Conservation (phyloP, 2,888 invertebrate genomes). For the Campoletis raptor region DNA sequence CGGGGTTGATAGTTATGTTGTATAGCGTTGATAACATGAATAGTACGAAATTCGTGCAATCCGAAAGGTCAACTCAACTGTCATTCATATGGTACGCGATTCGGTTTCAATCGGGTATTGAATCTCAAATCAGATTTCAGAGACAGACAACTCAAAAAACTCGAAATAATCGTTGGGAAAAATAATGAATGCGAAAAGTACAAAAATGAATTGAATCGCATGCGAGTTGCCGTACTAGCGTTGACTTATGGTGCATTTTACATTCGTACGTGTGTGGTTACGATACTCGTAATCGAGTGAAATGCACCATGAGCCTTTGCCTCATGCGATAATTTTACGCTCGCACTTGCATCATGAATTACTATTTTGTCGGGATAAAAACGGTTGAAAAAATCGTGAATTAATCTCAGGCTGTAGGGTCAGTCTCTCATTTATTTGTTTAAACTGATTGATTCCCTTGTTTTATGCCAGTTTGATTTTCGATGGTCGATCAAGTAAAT, state of each 20-base stretch:
- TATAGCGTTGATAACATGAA: too few relatives aligned
- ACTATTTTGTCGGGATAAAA: not conserved
- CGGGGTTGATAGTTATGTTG: too few relatives aligned
- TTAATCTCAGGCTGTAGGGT: not conserved
- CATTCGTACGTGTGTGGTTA: not conserved
- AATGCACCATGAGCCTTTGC: not conserved
- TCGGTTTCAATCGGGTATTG: not conserved
- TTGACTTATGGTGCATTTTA: not conserved
- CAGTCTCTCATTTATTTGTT: not conserved
- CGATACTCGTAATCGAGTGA: not conserved
- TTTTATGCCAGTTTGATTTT: not conserved
- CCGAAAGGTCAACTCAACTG: not conserved
- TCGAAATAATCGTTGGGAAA: not conserved
- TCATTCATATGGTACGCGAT: not conserved
- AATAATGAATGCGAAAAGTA: not conserved
- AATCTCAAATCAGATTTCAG: not conserved
- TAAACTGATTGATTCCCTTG: not conserved
- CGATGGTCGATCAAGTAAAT: not conserved
- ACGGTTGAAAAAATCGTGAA: not conserved
- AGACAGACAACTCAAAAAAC: not conserved
- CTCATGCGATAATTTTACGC: not conserved
- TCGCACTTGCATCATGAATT: not conserved
- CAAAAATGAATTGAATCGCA: not conserved
- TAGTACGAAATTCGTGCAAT: not conserved
- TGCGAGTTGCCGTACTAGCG: not conserved